A percentile compares a stretch with the other conserved stretches of the same genome.
Conservation (phyloP, 1,140 invertebrate genomes). For the Danaus plexippus region DNA sequence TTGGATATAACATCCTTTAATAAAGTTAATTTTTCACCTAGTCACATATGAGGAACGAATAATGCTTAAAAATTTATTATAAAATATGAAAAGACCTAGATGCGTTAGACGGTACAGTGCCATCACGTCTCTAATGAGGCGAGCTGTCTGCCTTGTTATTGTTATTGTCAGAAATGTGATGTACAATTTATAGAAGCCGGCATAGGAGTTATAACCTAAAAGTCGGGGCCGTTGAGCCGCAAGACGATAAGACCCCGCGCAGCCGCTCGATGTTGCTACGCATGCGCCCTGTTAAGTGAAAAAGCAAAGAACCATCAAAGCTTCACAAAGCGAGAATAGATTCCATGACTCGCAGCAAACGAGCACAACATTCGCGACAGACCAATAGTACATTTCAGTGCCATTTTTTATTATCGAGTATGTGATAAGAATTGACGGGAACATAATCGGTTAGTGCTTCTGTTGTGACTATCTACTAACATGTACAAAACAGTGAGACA, state of each 20-base stretch:
- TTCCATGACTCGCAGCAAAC: slow-evolving; percentile 39
- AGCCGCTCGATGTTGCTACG: slow-evolving; percentile 67
- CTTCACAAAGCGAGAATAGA: slow-evolving; percentile 50
- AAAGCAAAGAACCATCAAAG: slow-evolving; percentile 26
- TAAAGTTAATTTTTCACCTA: too few relatives aligned
- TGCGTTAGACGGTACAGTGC: slow-evolving; percentile 1
- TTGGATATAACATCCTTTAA: too few relatives aligned
- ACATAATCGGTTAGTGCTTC: slow-evolving; percentile 45
- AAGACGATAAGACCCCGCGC: slow-evolving; percentile 48
- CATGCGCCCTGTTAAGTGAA: slow-evolving; percentile 37
- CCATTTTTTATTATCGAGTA: slow-evolving; percentile 34
- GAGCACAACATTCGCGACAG: slow-evolving; percentile 35
- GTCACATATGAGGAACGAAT: too few relatives aligned
- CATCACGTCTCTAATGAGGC: slow-evolving; percentile 19
- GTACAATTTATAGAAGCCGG: slow-evolving; percentile 36
- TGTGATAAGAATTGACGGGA: slow-evolving; percentile 44
- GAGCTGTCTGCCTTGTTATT: slow-evolving; percentile 16
- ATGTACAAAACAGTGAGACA: slow-evolving; percentile 84
- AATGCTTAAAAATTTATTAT: neutral
- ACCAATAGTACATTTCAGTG: slow-evolving; percentile 21
- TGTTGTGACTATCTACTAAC: slow-evolving; percentile 44
- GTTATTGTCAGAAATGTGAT: slow-evolving; percentile 22
- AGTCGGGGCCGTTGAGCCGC: slow-evolving; percentile 35
- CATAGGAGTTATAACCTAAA: slow-evolving; percentile 63
- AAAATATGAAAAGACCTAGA: neutral